Percentiles rank a stretch among this genome's conserved stretches.
phyloP scores from a whole-genome alignment of 2,888 invertebrate genomes.

The Cephus sareptanus region DNA sequence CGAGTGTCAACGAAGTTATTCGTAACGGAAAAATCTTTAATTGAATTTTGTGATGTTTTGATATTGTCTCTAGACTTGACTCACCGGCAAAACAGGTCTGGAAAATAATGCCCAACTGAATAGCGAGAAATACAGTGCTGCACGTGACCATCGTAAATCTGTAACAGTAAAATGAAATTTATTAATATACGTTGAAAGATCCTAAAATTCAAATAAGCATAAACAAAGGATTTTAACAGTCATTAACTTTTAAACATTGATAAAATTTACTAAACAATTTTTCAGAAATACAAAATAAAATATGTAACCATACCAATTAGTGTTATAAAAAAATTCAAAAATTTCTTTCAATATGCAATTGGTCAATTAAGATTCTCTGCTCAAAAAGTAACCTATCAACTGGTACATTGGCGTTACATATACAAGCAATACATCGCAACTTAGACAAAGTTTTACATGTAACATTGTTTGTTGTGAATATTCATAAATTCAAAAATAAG shows the following conservation, averaged over 20 bases:
- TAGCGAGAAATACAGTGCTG: background rate
- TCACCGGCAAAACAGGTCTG: background rate
- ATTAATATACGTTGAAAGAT: background rate
- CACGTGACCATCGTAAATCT: background rate
- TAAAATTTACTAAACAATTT: conserved; percentile 6
- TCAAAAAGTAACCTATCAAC: too few species aligned
- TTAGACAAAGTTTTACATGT: too few species aligned
- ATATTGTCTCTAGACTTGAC: background rate
- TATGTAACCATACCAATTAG: background rate
- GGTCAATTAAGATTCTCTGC: background rate
- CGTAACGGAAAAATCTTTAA: background rate
- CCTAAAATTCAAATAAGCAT: too few species aligned
- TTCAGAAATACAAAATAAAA: conserved; percentile 6
- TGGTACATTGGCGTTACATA: too few species aligned
- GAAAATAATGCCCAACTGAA: background rate
- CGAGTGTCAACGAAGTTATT: background rate
- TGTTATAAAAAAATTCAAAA: too few species aligned
- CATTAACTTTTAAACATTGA: background rate
- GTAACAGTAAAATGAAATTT: background rate
- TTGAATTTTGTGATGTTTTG: background rate
- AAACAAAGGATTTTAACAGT: too few species aligned
- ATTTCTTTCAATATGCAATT: background rate
- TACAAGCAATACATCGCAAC: too few species aligned
- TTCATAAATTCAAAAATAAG: too few species aligned
- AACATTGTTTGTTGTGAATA: background rate